Percentiles rank a stretch among this genome's conserved stretches.
Conservation (phyloP, 2,888 invertebrate species). For the Mesorhabditis sp. region DNA sequence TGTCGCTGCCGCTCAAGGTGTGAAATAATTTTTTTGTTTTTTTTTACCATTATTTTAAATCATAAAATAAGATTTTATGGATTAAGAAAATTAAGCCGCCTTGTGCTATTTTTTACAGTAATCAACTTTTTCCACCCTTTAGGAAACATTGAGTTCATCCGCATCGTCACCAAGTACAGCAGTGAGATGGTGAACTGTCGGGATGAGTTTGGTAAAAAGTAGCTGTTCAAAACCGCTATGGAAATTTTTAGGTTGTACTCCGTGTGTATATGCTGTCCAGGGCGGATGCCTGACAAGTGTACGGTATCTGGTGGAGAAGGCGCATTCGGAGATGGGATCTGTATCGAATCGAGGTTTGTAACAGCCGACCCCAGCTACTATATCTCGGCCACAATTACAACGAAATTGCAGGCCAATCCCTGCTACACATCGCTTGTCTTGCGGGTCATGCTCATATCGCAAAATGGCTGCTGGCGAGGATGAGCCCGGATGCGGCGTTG, state of each 20-base stretch:
- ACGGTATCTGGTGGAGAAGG: slow-evolving; percentile 49
- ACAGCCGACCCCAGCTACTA: not conserved
- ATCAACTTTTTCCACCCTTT: slow-evolving; percentile 9
- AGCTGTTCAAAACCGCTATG: too few relatives aligned
- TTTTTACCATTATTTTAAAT: slow-evolving; percentile 2
- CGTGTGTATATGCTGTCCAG: slow-evolving; percentile 49
- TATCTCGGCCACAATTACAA: not conserved
- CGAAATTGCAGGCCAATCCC: slow-evolving; percentile 40
- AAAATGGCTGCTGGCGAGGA: slow-evolving; percentile 35
- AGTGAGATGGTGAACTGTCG: slow-evolving; percentile 40
- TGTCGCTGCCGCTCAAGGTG: slow-evolving; percentile 52
- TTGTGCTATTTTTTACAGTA: not conserved
- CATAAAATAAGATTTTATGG: too few relatives aligned
- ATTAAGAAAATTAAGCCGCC: not conserved
- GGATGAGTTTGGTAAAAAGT: slow-evolving; percentile 48
- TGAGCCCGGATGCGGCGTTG: slow-evolving; percentile 34
- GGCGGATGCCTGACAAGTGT: slow-evolving; percentile 46
- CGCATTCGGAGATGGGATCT: slow-evolving; percentile 37
- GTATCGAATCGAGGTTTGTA: slow-evolving; percentile 33
- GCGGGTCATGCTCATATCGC: slow-evolving; percentile 45
- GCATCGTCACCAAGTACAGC: slow-evolving; percentile 49
- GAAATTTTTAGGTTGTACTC: slow-evolving; percentile 49
- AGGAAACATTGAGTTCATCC: slow-evolving; percentile 53
- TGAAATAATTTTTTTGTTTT: not conserved
- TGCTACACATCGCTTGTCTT: slow-evolving; percentile 50